Percentiles rank a stretch among this genome's conserved stretches.
Conservation (phyloP, 2,888 invertebrate genomes). For the Timema cristinae region DNA sequence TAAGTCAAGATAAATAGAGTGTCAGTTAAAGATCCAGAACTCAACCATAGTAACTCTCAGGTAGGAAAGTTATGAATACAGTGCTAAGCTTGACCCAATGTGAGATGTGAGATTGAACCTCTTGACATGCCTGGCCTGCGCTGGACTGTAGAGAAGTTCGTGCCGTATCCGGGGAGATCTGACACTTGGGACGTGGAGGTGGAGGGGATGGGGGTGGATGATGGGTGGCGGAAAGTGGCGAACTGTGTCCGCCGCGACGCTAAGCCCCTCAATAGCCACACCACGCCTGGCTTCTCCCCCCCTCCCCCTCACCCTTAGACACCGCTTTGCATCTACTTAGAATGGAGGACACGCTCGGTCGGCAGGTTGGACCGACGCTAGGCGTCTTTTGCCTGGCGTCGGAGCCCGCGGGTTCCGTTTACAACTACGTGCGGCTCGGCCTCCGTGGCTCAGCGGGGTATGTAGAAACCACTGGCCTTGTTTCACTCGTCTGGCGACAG, state of each 20-base stretch:
- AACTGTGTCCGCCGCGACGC: constrained; percentile 15
- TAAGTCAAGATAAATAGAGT: too few relatives aligned
- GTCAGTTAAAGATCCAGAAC: too few relatives aligned
- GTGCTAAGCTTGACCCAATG: too few relatives aligned
- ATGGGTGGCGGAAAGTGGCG: constrained; percentile 1
- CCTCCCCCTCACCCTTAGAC: neutral
- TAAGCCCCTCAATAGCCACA: constrained; percentile 1
- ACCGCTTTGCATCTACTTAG: constrained; percentile 12
- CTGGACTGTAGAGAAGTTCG: neutral
- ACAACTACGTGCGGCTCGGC: constrained; percentile 2
- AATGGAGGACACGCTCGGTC: neutral
- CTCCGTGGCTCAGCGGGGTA: neutral
- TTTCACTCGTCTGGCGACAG: too few relatives aligned
- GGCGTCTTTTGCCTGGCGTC: too few relatives aligned
- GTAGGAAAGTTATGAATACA: too few relatives aligned
- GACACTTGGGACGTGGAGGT: neutral
- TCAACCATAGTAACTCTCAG: too few relatives aligned
- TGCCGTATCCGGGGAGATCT: neutral
- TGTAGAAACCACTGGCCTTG: too few relatives aligned
- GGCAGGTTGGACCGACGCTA: neutral
- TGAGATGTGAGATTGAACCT: too few relatives aligned
- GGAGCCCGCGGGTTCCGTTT: neutral
- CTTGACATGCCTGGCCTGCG: too few relatives aligned
- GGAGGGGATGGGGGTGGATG: neutral
- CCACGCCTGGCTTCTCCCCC: too few relatives aligned